Base-by-base conservation (phyloP, 2,888 invertebrate genomes). In the Hypomecis punctinalis region DNA sequence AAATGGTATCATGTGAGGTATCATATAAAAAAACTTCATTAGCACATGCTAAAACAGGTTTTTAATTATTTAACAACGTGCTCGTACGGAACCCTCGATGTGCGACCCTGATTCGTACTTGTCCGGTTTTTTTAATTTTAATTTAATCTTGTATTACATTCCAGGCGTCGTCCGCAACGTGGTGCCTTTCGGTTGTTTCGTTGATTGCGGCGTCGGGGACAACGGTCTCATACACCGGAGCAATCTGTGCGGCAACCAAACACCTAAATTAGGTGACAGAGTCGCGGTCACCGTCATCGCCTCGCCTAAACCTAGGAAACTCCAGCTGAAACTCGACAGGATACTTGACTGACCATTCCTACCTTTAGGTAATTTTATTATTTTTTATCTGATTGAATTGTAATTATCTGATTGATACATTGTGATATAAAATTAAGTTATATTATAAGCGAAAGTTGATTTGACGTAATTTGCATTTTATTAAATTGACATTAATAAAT, bases 111-210 rank as follows among this genome's bases (percentile, higher is more conserved):
- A n/a, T n/a, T n/a, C n/a, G n/a, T n/a, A n/a, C n/a, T n/a, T n/a
- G n/a, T n/a, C n/a, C n/a, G n/a, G n/a, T n/a, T n/a, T n/a, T n/a
- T n/a, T n/a, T n/a, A n/a, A n/a, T n/a, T n/a, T n/a, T n/a, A n/a
- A n/a, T n/a, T n/a, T n/a, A n/a, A n/a, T n/a, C n/a, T n/a, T n/a
- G n/a, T n/a, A 4, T n/a, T 43, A n/a, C 9, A 40, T 83, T 85
- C 1, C 74, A 95, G 97, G 98, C n/a, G 95, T 96, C 1, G 96
- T 98, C 0, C 94, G 94, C 11, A 98, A 98, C 85, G 95, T 97
- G 0, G 97, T 97, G 0, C 96, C 97, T 69, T 99, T 99, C 85
- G 99, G 99, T 0, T 96, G 96, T 57, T 99, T 99, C 88, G 96
- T 98, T 0, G 98, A 99, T 81, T 94, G 97, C 71, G 97, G 97